Evolutionary conservation across 1,140 invertebrate species (phyloP).

Genomic region (Euura saliciscinereae): DNA sequence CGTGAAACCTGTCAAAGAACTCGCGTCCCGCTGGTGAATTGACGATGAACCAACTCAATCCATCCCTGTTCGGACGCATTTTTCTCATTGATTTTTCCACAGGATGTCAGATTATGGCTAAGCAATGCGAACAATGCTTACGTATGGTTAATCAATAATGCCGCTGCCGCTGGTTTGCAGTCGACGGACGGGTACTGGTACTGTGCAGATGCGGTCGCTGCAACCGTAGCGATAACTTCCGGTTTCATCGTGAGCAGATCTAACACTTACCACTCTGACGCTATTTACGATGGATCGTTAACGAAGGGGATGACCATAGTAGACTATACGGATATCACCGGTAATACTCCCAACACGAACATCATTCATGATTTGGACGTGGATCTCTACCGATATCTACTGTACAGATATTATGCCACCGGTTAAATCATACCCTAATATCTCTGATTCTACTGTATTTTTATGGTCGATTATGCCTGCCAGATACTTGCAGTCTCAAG

Average conservation of each 20-base stretch:
- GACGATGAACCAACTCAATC: constrained; percentile 59
- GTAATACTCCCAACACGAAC: constrained; percentile 31
- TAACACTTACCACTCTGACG: constrained; percentile 16
- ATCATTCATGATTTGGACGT: constrained; percentile 31
- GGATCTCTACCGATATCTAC: constrained; percentile 26
- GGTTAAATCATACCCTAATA: no score
- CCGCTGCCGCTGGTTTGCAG: constrained; percentile 33
- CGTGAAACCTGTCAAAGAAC: constrained; percentile 53
- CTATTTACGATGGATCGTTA: constrained; percentile 7
- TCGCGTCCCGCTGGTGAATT: constrained; percentile 41
- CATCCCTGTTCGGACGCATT: constrained; percentile 34
- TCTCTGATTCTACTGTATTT: no score
- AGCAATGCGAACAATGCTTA: constrained; percentile 24
- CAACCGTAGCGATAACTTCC: constrained; percentile 9
- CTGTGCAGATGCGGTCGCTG: constrained; percentile 20
- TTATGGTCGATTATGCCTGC: no score
- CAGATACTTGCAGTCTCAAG: no score
- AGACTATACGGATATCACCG: constrained; percentile 33
- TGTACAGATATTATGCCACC: background rate
- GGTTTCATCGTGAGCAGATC: constrained; percentile 1
- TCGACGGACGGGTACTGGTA: constrained; percentile 20
- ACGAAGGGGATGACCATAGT: constrained; percentile 24
- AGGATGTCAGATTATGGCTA: constrained; percentile 26
- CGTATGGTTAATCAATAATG: constrained; percentile 42
- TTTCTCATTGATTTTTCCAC: no score